Percentiles rank a stretch among this genome's conserved stretches.
Conservation (phyloP, 2,797 vertebrate genomes). For the Enteromius thamalakanensis region DNA sequence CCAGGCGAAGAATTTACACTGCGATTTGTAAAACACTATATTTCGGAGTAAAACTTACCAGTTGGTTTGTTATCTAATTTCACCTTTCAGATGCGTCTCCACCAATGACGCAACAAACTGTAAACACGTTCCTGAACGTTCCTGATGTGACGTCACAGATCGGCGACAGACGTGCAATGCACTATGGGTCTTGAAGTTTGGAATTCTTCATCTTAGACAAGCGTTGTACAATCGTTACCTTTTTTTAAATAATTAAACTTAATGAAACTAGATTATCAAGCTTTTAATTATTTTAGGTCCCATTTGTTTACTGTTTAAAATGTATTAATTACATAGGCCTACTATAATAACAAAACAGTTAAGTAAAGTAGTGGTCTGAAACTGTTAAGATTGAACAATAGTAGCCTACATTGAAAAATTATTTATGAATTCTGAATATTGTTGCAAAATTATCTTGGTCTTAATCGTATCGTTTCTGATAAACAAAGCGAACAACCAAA, state of each 20-base stretch:
- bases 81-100: constrained; percentile 67
- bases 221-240: background rate
- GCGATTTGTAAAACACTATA: background rate
- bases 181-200: constrained; percentile 52
- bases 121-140: constrained; percentile 67
- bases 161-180: constrained; percentile 48
- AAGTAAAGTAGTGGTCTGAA: too few species aligned
- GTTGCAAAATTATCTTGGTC: background rate
- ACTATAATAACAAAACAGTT: background rate
- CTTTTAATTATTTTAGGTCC: background rate
- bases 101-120: constrained; percentile 68
- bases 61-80: constrained; percentile 33
- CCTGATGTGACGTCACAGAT: constrained; percentile 56
- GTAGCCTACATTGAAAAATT: background rate
- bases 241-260: background rate
- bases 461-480: background rate
- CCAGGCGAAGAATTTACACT: background rate
- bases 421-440: background rate
- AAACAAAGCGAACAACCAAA: background rate
- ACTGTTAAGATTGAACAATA: background rate
- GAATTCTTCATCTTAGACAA: background rate
- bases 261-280: too few species aligned
- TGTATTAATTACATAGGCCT: background rate
- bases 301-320: too few species aligned
- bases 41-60: constrained; percentile 21